Evolutionary conservation across 92 coral and sea anemone genomes (phyloP), one percentile per base, ranked within the genome.

Genomic region (Virgularia gustaviana): DNA sequence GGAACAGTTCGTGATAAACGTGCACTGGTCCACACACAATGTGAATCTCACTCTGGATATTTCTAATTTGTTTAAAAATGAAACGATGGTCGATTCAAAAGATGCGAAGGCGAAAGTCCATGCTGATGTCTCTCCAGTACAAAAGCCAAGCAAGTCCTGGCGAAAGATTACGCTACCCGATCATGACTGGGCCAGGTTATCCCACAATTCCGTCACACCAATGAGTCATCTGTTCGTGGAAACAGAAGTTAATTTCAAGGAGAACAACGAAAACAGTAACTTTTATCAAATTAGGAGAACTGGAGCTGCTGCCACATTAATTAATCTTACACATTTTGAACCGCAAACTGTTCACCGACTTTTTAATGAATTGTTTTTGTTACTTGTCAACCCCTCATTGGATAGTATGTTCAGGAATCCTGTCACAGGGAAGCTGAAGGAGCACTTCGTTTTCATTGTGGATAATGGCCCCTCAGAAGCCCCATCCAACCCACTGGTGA

Each of bases 401-500:
- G 87, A 85, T 31, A 23, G 56, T 27, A 1, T 61, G 15, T 85
- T 82, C 41, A 34, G 90, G 33, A 85, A 82, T n/a, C 81, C 76
- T 36, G 59, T 51, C 1, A 86, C 90, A 16, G 82, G 85, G 49
- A 83, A 49, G 36, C 49, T 86, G 30, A 86, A 86, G 54, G 62
- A 71, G 15, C 71, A 62, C 39, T 78, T 86, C 45, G 84, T 37
- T 0, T 86, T 83, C 31, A 65, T 86, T 20, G 87, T 86, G 25
- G 87, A 86, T 30, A 86, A 86, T 65, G 87, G 90, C 12, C 87
- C 89, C 12, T 57, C 89, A 1, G 84, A 81, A 49, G 85, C 80
- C 11, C 71, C 70, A 58, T 9, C 71, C 77, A 31, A 78, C 52
- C 20, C 49, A 71, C 25, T 36, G 15, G 1, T 81, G 22, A 60